Conservation (phyloP, 2,888 invertebrate species). For the Sepioteuthis lessoniana region DNA sequence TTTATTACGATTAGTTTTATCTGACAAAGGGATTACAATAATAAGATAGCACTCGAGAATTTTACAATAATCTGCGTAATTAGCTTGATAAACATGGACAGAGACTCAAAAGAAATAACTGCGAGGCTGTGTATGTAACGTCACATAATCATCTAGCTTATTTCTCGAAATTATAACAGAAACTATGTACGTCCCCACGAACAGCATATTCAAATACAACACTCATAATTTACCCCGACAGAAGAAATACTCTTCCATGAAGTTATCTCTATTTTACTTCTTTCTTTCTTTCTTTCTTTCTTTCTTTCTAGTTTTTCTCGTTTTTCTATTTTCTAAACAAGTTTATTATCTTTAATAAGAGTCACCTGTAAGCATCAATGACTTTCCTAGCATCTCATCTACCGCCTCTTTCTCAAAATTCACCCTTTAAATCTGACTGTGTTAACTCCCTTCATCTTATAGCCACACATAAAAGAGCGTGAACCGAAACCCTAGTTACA, state of each 20-base stretch:
- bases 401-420: background rate
- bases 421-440: background rate
- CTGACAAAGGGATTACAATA: too few relatives aligned
- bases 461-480: background rate
- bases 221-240: background rate
- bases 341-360: background rate
- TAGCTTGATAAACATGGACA: too few relatives aligned
- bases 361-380: background rate
- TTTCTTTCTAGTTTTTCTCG: too few relatives aligned
- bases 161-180: background rate
- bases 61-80: too few relatives aligned
- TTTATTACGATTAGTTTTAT: too few relatives aligned
- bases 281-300: too few relatives aligned
- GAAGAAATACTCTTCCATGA: background rate
- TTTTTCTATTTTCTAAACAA: too few relatives aligned
- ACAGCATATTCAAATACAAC: background rate
- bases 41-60: too few relatives aligned
- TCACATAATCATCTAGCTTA: background rate
- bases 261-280: too few relatives aligned
- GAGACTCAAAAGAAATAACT: too few relatives aligned
- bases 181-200: background rate
- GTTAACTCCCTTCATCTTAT: background rate
- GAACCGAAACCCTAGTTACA: background rate
- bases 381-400: background rate
- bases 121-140: too few relatives aligned